phyloP scores from a whole-genome alignment of 2,113 vertebrate species.

The Kryptolebias marmoratus region DNA sequence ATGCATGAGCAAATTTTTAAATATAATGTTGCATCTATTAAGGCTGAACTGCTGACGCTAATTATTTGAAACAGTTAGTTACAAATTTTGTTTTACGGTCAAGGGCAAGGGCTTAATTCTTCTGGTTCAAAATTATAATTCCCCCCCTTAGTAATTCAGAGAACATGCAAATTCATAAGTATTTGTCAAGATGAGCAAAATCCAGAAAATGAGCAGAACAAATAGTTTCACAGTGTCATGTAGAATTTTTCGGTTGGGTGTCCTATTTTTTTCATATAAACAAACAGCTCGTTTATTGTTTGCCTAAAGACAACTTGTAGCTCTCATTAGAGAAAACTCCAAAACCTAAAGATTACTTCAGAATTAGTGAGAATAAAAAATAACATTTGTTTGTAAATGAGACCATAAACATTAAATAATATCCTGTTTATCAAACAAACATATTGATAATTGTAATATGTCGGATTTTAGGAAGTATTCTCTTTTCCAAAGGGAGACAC shows the following conservation, averaged over 20 bases:
- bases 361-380: conserved; percentile 7
- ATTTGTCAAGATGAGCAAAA: conserved; percentile 9
- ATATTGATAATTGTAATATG: neutral
- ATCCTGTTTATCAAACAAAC: neutral
- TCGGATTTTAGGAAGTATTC: neutral
- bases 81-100: neutral
- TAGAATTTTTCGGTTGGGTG: neutral
- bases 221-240: neutral
- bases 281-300: neutral
- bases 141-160: neutral
- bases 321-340: neutral
- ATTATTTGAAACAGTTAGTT: conserved; percentile 12
- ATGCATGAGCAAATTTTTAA: neutral
- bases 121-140: neutral
- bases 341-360: conserved; percentile 24
- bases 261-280: neutral
- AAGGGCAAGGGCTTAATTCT: conserved; percentile 13
- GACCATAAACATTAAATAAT: conserved; percentile 5
- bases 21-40: neutral
- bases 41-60: conserved; percentile 7
- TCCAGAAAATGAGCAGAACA: neutral
- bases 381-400: conserved; percentile 25
- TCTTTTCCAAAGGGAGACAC: neutral
- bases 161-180: neutral
- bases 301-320: neutral